Evolutionary conservation across 2,888 invertebrate genomes (phyloP).

Genomic region (Drosophila meridionalis): DNA sequence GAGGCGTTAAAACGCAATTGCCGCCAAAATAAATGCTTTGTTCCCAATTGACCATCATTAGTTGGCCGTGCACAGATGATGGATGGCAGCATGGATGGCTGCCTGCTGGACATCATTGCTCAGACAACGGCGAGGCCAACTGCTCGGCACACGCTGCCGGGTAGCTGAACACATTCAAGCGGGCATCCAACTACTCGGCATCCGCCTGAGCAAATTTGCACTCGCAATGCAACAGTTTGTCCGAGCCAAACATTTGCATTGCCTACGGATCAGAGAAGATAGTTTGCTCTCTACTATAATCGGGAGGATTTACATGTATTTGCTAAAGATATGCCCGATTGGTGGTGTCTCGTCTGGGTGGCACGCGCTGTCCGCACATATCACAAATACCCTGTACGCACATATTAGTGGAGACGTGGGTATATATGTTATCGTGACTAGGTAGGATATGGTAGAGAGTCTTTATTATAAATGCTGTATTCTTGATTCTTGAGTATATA

Average conservation of each 20-base stretch:
- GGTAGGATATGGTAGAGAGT: background rate
- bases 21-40: slow-evolving; percentile 28
- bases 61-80: slow-evolving; percentile 25
- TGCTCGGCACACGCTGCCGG: background rate
- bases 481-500: background rate
- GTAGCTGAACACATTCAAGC: background rate
- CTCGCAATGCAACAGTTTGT: slow-evolving; percentile 21
- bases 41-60: slow-evolving; percentile 7
- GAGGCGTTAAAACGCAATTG: slow-evolving; percentile 33
- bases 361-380: slow-evolving; percentile 2
- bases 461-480: background rate
- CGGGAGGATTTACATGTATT: background rate
- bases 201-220: background rate
- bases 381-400: background rate
- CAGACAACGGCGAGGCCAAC: background rate
- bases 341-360: background rate
- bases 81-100: background rate
- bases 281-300: background rate
- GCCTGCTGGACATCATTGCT: background rate
- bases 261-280: background rate
- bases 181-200: background rate
- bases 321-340: background rate
- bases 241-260: background rate
- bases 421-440: background rate
- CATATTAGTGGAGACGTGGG: background rate